Evolutionary conservation across 2,113 vertebrate genomes (phyloP), one percentile per base, ranked within the genome.

Genomic region (Archocentrus centrarchus): DNA sequence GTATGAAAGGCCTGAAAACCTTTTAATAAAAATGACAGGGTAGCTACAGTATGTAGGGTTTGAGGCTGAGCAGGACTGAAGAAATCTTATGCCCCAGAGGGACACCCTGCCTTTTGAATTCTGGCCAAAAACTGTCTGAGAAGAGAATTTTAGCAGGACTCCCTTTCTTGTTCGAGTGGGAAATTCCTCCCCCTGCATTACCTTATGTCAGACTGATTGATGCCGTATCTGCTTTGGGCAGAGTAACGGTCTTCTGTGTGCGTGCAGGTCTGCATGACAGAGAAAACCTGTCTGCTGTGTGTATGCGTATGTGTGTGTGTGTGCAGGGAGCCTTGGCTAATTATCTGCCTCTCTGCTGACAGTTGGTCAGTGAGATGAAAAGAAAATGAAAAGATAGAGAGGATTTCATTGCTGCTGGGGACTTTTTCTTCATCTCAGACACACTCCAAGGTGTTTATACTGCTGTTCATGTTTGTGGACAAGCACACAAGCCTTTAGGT

Each of bases 191-290:
- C 15, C 1, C 15, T 68, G 18, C 78, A 80, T 86, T 37, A 44
- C 63, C 86, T 87, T 63, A 66, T 88, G 93, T 88, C 91, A 92
- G 89, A 59, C 44, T 89, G 92, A 94, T 89, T 87, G 91, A 95
- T 91, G 83, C 85, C 8, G 61, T 75, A 89, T 77, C 76, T 86
- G 81, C 77, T 86, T 50, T 62, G 30, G 32, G 30, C 53, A 75
- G 37, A 88, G 64, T 87, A 89, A 89, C 81, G 55, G 84, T 57
- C 79, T 78, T 75, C 77, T 81, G 15, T 68, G 55, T 62, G 61
- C 84, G 79, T 10, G 47, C 17, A 53, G 84, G 50, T 88, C 76
- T 73, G 58, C 75, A 62, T 27, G 64, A 86, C 37, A 75, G 78
- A 77, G 80, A 80, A 84, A 79, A 79, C 61, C 70, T 76, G 77